Conservation (phyloP, 2,888 invertebrate genomes). For the Ernsta delagoae region DNA sequence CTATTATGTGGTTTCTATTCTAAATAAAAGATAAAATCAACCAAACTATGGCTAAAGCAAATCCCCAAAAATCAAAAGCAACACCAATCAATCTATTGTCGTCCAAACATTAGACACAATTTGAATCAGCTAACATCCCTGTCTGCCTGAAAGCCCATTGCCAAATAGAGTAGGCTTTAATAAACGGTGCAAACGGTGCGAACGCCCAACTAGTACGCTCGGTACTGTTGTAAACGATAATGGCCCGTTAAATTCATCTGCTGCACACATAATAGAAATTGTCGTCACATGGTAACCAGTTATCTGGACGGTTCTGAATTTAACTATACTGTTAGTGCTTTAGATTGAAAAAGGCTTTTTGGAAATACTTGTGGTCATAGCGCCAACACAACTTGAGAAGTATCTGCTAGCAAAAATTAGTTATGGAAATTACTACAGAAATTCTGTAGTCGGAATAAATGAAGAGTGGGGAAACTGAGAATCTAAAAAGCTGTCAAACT, state of each 20-base stretch:
- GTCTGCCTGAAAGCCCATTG: slow-evolving; percentile 8
- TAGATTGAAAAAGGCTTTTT: slow-evolving; percentile 9
- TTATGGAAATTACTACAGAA: no score
- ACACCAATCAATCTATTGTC: not conserved
- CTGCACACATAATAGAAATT: slow-evolving; percentile 38
- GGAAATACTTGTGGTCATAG: no score
- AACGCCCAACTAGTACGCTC: slow-evolving; percentile 26
- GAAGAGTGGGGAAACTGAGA: no score
- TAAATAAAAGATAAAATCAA: no score
- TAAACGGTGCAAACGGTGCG: slow-evolving; percentile 32
- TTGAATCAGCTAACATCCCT: slow-evolving; percentile 4
- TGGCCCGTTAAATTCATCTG: slow-evolving; percentile 38
- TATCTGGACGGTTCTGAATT: slow-evolving; percentile 17
- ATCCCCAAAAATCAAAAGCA: not conserved
- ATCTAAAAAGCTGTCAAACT: no score
- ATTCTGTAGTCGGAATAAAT: no score
- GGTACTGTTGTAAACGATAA: slow-evolving; percentile 35
- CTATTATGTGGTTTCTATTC: no score
- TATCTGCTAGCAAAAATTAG: not conserved
- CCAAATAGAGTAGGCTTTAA: slow-evolving; percentile 33
- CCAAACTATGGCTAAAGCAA: no score
- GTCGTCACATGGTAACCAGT: slow-evolving; percentile 32
- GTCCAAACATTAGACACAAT: not conserved
- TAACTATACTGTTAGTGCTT: slow-evolving; percentile 21
- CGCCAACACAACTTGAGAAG: not conserved